Percentiles rank a stretch among this genome's conserved stretches.
Conservation (phyloP, 2,888 invertebrate species). For the Limnephilus rhombicus region DNA sequence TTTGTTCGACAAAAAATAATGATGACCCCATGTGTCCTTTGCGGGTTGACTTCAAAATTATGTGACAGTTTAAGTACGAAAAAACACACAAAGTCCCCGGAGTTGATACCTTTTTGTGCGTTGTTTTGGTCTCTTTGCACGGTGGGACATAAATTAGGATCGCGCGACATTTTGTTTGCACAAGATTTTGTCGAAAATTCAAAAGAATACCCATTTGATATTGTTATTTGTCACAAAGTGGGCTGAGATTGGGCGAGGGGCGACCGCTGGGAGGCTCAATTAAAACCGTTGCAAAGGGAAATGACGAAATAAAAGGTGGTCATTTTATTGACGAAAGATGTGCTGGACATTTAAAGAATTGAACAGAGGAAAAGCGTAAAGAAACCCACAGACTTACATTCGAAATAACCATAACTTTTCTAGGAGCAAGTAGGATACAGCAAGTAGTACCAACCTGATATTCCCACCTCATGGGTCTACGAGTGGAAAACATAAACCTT, state of each 20-base stretch:
- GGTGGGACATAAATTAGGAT: neutral
- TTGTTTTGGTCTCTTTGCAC: constrained; percentile 9
- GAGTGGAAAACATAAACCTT: no score
- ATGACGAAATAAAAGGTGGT: neutral
- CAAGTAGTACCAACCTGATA: no score
- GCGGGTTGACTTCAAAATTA: constrained; percentile 57
- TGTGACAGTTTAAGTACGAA: constrained; percentile 64
- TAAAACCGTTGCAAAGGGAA: neutral
- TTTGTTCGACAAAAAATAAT: constrained; percentile 36
- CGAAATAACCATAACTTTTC: no score
- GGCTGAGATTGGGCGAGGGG: neutral
- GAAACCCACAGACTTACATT: neutral
- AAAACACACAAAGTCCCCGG: constrained; percentile 59
- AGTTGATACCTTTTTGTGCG: neutral
- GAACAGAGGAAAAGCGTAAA: neutral
- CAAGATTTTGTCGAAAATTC: constrained; percentile 1
- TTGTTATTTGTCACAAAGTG: constrained; percentile 13
- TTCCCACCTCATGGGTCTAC: no score
- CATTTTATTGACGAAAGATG: neutral
- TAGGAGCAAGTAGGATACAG: no score
- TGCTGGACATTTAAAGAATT: neutral
- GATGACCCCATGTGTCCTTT: constrained; percentile 44
- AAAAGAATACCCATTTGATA: neutral
- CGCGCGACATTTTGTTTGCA: constrained; percentile 17
- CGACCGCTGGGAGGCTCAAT: neutral